Evolutionary conservation across 2,113 vertebrate species (phyloP).

Genomic region (Leptodactylus fuscus): DNA sequence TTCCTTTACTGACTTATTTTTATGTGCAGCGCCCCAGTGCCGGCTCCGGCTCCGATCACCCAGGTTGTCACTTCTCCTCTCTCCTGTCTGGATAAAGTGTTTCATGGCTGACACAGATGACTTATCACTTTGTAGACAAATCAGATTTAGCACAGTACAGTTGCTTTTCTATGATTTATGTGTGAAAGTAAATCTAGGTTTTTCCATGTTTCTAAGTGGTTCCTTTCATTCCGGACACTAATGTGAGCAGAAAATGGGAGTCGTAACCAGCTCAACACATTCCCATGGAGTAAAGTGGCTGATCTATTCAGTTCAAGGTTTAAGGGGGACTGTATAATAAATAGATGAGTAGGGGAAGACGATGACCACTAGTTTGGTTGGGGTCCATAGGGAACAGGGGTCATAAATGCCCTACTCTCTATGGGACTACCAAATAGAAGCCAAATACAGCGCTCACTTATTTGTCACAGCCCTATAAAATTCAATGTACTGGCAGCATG

Average conservation of each 20-base stretch:
- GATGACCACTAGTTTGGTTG: too few species aligned
- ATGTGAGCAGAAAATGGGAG: background rate
- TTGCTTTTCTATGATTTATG: conserved; percentile 19
- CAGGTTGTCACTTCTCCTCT: background rate
- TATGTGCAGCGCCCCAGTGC: background rate
- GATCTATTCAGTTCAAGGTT: background rate
- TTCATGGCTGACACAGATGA: background rate
- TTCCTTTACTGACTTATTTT: background rate
- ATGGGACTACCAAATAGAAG: too few species aligned
- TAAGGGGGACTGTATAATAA: too few species aligned
- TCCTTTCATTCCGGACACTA: background rate
- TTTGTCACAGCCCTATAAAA: too few species aligned
- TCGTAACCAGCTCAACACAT: background rate
- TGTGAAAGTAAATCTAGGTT: background rate
- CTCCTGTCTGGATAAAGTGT: background rate
- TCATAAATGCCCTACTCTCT: too few species aligned
- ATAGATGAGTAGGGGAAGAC: too few species aligned
- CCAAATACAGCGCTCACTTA: too few species aligned
- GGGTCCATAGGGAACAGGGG: too few species aligned
- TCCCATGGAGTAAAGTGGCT: background rate
- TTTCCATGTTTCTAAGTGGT: background rate
- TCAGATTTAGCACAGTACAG: conserved; percentile 3
- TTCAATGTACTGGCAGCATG: too few species aligned
- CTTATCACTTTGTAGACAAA: conserved; percentile 6
- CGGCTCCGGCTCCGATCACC: too few species aligned